Evolutionary conservation across 1,140 invertebrate species (phyloP).

Genomic region (Reticulitermes speratus): DNA sequence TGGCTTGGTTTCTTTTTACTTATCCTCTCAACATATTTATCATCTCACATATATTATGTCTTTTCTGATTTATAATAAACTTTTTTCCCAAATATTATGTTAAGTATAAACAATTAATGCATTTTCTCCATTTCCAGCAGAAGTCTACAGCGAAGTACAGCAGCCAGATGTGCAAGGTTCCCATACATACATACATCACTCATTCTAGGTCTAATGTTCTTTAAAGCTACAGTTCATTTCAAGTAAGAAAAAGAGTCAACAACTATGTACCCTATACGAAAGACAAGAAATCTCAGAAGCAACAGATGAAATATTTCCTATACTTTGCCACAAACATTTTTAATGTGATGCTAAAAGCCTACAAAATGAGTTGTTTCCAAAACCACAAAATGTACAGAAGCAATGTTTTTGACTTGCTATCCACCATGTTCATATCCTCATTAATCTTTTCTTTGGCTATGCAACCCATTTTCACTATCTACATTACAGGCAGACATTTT

Average conservation of each 20-base stretch:
- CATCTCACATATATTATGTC: no score
- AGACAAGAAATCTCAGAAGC: neutral
- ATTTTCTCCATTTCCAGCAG: neutral
- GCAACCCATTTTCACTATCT: neutral
- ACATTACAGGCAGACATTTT: neutral
- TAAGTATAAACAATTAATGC: neutral
- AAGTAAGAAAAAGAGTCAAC: neutral
- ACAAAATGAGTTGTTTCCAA: neutral
- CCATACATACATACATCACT: neutral
- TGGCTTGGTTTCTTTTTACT: no score
- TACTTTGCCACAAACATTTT: constrained; percentile 1
- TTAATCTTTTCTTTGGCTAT: neutral
- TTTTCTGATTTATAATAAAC: no score
- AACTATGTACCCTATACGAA: neutral
- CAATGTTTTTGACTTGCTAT: neutral
- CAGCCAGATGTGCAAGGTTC: neutral
- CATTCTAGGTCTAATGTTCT: neutral
- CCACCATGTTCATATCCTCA: neutral
- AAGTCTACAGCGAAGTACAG: neutral
- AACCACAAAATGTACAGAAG: neutral
- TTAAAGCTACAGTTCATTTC: neutral
- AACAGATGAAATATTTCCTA: neutral
- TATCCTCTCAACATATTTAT: no score
- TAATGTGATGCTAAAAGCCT: neutral
- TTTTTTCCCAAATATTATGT: no score